Evolutionary conservation across 2,797 vertebrate genomes (phyloP).

Genomic region (Lepilemur septentrionalis): DNA sequence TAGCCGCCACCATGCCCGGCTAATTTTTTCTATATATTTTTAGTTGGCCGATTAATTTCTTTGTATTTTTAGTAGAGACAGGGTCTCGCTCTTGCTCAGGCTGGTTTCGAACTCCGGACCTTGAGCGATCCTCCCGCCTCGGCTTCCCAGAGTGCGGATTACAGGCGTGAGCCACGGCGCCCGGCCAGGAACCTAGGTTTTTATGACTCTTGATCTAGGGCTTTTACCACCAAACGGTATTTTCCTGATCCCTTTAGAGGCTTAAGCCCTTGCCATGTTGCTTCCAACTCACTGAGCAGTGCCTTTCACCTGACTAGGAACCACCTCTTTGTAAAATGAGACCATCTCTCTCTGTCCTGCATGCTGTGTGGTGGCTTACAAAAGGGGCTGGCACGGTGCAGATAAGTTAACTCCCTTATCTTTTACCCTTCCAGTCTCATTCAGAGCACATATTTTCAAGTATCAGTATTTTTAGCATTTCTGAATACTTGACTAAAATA

Average conservation of each 20-base stretch:
- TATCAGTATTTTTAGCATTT: constrained; percentile 44
- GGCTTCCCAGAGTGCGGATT: too few species aligned
- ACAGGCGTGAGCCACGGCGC: too few species aligned
- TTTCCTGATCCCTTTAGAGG: constrained; percentile 9
- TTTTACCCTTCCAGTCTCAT: constrained; percentile 31
- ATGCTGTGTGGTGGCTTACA: neutral
- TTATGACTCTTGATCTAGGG: neutral
- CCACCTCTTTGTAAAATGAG: constrained; percentile 41
- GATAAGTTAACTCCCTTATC: constrained; percentile 26
- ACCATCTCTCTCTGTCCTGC: neutral
- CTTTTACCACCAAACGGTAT: neutral
- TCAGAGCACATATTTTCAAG: constrained; percentile 46
- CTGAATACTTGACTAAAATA: constrained; percentile 45
- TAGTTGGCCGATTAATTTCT: too few species aligned
- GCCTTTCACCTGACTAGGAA: constrained; percentile 42
- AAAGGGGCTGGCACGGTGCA: neutral
- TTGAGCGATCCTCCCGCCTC: too few species aligned
- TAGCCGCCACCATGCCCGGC: too few species aligned
- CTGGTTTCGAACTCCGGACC: too few species aligned
- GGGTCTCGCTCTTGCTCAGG: too few species aligned
- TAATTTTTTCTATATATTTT: too few species aligned
- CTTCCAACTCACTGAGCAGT: neutral
- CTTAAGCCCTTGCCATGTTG: neutral
- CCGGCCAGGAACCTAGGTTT: neutral
- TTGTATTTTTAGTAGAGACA: too few species aligned